Evolutionary conservation across 2,797 vertebrate genomes (phyloP), one percentile per base, ranked within the genome.

Genomic region (Dromococcyx pavoninus): DNA sequence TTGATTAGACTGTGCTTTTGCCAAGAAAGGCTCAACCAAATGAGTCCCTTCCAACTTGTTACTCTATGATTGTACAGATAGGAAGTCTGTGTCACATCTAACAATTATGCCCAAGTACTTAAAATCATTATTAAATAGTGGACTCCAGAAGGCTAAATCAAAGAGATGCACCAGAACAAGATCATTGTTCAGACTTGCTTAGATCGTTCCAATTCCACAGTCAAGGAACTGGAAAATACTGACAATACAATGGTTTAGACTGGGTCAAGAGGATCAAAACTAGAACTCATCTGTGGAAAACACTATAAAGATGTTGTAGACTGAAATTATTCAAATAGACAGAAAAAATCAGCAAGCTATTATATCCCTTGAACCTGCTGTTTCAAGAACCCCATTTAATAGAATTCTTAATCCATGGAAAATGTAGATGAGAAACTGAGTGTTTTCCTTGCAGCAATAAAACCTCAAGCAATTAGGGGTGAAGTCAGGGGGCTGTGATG

Each of bases 131-230:
- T 22, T 66, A 41, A 64, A 87, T 56, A 72, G 58, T 35, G 83
- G 86, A 57, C 28, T 74, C 51, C 51, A 82, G 86, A 51, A 67
- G 32, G 76, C n/a, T 73, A 77, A 75, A 94, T 76, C 53, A 86
- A 64, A 64, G n/a, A 86, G 57, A 27, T 33, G 69, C 56, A 89
- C 58, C 30, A 80, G 43, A 92, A 53, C 33, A 51, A 33, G 27
- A 75, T 39, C 62, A 46, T 21, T 61, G 88, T 27, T 83, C 86
- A 58, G 19, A n/a, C 43, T 56, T 23, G 58, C 50, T 67, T 10
- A 79, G 81, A 69, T 81, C 62, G 91, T 91, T 73, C 76, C 50
- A 78, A 76, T 62, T 91, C 91, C n/a, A 48, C 75, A 69, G 76
- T 25, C 17, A 77, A 91, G 48, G 70, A 44, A 82, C 65, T 18